A percentile compares a stretch with the other conserved stretches of the same genome.
Conservation (phyloP, 2,888 invertebrate genomes). For the Ennomos erosarius region DNA sequence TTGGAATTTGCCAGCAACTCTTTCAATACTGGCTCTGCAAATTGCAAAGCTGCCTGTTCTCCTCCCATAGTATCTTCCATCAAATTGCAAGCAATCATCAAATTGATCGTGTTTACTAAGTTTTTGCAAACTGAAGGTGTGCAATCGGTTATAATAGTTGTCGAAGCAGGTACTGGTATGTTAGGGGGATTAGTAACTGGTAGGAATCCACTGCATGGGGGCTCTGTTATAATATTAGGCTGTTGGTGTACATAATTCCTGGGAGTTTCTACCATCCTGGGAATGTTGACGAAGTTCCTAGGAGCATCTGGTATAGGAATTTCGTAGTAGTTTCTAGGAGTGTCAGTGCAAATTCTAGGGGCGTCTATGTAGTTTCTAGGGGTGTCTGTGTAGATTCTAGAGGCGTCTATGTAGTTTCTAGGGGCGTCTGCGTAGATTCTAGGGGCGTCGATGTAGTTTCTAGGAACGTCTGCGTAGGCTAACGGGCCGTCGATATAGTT, state of each 20-base stretch:
- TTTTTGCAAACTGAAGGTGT: constrained; percentile 69
- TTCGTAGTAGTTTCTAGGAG: neutral
- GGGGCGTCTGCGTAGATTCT: constrained; percentile 17
- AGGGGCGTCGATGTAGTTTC: constrained; percentile 24
- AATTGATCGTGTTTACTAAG: constrained; percentile 65
- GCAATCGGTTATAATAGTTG: constrained; percentile 67
- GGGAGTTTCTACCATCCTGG: constrained; percentile 1
- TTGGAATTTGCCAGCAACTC: constrained; percentile 53
- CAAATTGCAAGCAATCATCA: constrained; percentile 68
- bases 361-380: constrained; percentile 8
- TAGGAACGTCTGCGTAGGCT: constrained; percentile 5
- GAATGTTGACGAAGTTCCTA: no score
- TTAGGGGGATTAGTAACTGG: constrained; percentile 19
- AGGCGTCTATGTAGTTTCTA: neutral
- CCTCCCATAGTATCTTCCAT: constrained; percentile 58
- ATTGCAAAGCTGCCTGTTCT: constrained; percentile 52
- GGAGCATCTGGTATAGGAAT: constrained; percentile 1
- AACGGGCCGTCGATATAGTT: constrained; percentile 11
- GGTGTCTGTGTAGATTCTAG: constrained; percentile 15
- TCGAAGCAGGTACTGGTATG: constrained; percentile 45
- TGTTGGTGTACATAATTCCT: constrained; percentile 10
- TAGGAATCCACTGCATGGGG: constrained; percentile 5
- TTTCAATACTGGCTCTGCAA: constrained; percentile 59
- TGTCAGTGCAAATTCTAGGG: neutral
- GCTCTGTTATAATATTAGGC: neutral